These are phyloP conservation scores for Megalonaias nervosa DNA, from an alignment of 1,140 invertebrate species.

Conservation along the genomic window DNA sequence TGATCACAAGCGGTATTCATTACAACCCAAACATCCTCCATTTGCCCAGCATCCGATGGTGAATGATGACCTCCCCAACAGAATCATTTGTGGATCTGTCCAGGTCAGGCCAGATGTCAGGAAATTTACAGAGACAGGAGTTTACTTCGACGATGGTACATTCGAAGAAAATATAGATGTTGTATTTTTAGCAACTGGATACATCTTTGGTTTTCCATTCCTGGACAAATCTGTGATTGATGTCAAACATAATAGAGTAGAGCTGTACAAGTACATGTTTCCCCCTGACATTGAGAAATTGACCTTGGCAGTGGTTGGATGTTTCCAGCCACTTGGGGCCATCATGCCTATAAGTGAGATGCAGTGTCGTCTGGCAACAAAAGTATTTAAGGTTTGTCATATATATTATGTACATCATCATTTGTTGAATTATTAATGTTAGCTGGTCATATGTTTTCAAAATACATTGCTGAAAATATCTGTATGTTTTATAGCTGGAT, in stretches of 20 bases:
- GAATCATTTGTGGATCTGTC: slow-evolving; percentile 71
- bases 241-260: slow-evolving; percentile 65
- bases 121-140: slow-evolving; percentile 57
- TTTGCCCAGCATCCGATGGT: slow-evolving; percentile 72
- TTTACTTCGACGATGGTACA: slow-evolving; percentile 67
- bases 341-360: slow-evolving; percentile 71
- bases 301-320: slow-evolving; percentile 73
- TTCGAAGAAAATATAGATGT: slow-evolving; percentile 53
- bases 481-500: too few relatives aligned
- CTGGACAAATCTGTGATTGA: slow-evolving; percentile 55
- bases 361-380: slow-evolving; percentile 48
- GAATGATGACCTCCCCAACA: slow-evolving; percentile 73
- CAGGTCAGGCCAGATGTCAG: slow-evolving; percentile 63
- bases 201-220: slow-evolving; percentile 60
- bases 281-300: slow-evolving; percentile 66
- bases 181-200: slow-evolving; percentile 62
- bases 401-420: too few relatives aligned
- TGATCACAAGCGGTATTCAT: slow-evolving; percentile 70
- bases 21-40: slow-evolving; percentile 71
- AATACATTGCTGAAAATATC: too few relatives aligned
- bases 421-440: too few relatives aligned
- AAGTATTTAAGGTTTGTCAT: slow-evolving; percentile 43
- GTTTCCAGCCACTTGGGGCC: slow-evolving; percentile 73
- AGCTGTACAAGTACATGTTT: slow-evolving; percentile 73
- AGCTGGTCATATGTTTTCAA: too few relatives aligned